Evolutionary conservation across 2,888 invertebrate species (phyloP), one percentile per base, ranked within the genome.

Genomic region (Torymus tubicola): DNA sequence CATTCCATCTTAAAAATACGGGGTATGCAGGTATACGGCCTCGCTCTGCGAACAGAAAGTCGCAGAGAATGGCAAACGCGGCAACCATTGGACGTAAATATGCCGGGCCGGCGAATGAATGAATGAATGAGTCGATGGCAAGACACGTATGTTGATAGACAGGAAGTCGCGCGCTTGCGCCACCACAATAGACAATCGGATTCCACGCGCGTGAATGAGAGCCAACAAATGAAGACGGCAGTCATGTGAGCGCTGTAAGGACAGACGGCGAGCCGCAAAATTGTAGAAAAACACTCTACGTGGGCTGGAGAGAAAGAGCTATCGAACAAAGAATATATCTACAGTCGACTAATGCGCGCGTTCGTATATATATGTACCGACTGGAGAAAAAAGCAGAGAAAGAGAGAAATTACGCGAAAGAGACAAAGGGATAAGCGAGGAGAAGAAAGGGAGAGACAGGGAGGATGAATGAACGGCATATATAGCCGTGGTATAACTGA

Each of bases 171-270:
- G 18, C 58, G 58, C 58, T 31, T 31, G 58, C 24, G 24, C 53
- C 12, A 4, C 0, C 24, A 67, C 31, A 68, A 61, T 75, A 50
- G 58, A 68, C 60, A 75, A 67, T 68, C 31, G 68, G 68, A 68
- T 67, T 61, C 57, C 57, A 21, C 58, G 60, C 61, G 72, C 52
- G 16, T 53, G 61, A 61, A 64, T 21, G 24, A 10, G 42, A n/a
- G 14, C 50, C 16, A 24, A 53, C 24, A 21, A 24, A 53, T 12
- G 24, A 55, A 55, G 55, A 53, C 21, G 5, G 21, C 14, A 24
- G n/a, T 14, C 8, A 42, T n/a, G 31, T 16, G 24, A 50, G 14
- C 2, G 11, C 58, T 57, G 13, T 18, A 24, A 1, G 31, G 13
- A 31, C 58, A 14, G 31, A 52, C 24, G 24, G 21, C n/a, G n/a